Evolutionary conservation across 2,797 vertebrate species (phyloP).

Genomic region (Danio tinwini): DNA sequence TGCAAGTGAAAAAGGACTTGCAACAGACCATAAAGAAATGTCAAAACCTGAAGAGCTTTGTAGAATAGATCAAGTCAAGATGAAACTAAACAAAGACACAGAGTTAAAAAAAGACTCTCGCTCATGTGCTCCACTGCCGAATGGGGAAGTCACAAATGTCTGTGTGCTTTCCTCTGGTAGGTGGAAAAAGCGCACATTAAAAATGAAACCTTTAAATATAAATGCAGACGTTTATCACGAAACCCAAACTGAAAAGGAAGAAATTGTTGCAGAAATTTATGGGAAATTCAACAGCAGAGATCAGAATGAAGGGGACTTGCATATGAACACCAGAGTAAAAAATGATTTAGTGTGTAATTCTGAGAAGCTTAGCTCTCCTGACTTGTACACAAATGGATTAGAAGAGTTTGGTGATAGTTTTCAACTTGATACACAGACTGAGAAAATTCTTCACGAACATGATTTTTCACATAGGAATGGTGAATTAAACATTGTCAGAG

Average conservation of each 20-base stretch:
- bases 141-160: not conserved
- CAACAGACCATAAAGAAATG: not conserved
- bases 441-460: slow-evolving; percentile 84
- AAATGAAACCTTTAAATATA: slow-evolving; percentile 41
- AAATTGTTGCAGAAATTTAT: not conserved
- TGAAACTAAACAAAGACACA: not conserved
- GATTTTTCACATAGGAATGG: slow-evolving; percentile 27
- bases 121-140: not conserved
- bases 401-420: slow-evolving; percentile 92
- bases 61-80: not conserved
- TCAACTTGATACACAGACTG: slow-evolving; percentile 91
- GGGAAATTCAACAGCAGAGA: not conserved
- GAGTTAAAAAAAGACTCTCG: not conserved
- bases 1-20: not conserved
- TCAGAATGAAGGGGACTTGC: not conserved
- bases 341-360: slow-evolving; percentile 6
- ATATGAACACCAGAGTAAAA: slow-evolving; percentile 24
- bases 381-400: slow-evolving; percentile 59
- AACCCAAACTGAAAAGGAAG: slow-evolving; percentile 17
- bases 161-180: not conserved
- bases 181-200: slow-evolving; percentile 30
- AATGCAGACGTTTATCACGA: not conserved
- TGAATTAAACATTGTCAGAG: slow-evolving; percentile 18
- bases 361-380: slow-evolving; percentile 59
- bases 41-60: not conserved